A percentile compares a stretch with the other conserved stretches of the same genome.
Evolutionary conservation across 2,113 vertebrate species (phyloP).

Genomic region (Bubo scandiacus): DNA sequence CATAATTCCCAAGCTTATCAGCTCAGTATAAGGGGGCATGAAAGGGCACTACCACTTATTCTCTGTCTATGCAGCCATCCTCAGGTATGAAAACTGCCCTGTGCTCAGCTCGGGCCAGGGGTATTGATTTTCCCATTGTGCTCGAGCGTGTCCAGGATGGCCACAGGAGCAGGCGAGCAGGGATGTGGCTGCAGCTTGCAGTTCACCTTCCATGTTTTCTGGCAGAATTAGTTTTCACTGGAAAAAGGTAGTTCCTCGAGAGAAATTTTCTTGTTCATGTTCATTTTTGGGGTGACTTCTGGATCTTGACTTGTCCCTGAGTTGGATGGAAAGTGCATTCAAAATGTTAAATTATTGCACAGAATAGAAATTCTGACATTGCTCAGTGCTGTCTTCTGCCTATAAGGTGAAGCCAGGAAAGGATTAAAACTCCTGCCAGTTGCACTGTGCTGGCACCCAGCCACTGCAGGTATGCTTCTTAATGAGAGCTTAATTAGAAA

Average conservation of each 20-base stretch:
- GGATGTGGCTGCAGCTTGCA: rapidly evolving
- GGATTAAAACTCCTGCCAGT: neutral
- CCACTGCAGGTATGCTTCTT: neutral
- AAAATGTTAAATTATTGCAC: neutral
- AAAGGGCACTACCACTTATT: rapidly evolving
- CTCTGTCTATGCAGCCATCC: neutral
- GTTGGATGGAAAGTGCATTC: neutral
- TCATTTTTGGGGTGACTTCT: neutral
- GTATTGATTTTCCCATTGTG: rapidly evolving
- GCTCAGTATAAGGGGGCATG: neutral
- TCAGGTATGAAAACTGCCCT: neutral
- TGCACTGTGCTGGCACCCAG: neutral
- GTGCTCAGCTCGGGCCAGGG: rapidly evolving
- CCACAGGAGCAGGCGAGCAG: rapidly evolving
- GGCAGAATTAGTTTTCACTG: neutral
- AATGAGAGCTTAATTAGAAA: neutral
- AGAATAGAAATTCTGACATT: neutral
- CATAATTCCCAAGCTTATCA: rapidly evolving
- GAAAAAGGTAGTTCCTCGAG: neutral
- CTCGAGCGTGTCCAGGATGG: rapidly evolving
- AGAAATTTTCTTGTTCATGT: neutral
- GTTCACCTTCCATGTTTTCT: neutral
- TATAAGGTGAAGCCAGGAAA: neutral
- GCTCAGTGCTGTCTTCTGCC: neutral
- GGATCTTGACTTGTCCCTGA: neutral